A percentile compares a stretch with the other conserved stretches of the same genome.
These are phyloP conservation scores for Drosophila ochracea DNA, from an alignment of 2,888 invertebrate genomes.

Conservation along the genomic window DNA sequence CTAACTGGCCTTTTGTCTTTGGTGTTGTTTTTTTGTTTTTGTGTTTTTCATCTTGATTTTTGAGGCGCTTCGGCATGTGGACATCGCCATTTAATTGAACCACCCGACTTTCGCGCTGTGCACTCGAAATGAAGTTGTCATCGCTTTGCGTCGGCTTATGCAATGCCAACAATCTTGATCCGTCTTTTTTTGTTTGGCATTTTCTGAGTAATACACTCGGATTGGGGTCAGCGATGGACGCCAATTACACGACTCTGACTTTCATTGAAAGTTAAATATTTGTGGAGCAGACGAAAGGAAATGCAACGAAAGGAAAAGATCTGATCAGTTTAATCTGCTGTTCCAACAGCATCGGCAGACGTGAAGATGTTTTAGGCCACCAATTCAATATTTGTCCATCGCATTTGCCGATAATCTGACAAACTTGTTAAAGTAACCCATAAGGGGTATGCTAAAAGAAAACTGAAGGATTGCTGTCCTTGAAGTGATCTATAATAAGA, in stretches of 20 bases:
- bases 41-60: slow-evolving; percentile 22
- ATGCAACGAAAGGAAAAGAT: slow-evolving; percentile 75
- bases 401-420: slow-evolving; percentile 6
- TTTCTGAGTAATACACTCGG: slow-evolving; percentile 58
- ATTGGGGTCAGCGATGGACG: slow-evolving; percentile 70
- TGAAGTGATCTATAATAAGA: not conserved
- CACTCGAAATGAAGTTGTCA: slow-evolving; percentile 62
- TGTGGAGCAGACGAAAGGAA: slow-evolving; percentile 72
- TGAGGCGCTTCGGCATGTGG: slow-evolving; percentile 51
- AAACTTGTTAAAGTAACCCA: not conserved
- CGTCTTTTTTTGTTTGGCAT: slow-evolving; percentile 47
- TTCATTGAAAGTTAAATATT: slow-evolving; percentile 81
- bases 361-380: slow-evolving; percentile 27
- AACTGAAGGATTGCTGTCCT: not conserved
- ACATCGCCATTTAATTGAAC: slow-evolving; percentile 42
- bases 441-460: slow-evolving; percentile 3
- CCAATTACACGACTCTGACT: slow-evolving; percentile 62
- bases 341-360: not conserved
- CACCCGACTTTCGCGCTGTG: slow-evolving; percentile 51
- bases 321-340: slow-evolving; percentile 14
- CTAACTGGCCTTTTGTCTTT: slow-evolving; percentile 40
- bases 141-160: slow-evolving; percentile 54
- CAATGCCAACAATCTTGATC: slow-evolving; percentile 69
- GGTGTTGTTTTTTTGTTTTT: slow-evolving; percentile 1
- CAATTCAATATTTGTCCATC: slow-evolving; percentile 67